A percentile compares a stretch with the other conserved stretches of the same genome.
Conservation (phyloP, 2,797 vertebrate species). For the Borostomias antarcticus region DNA sequence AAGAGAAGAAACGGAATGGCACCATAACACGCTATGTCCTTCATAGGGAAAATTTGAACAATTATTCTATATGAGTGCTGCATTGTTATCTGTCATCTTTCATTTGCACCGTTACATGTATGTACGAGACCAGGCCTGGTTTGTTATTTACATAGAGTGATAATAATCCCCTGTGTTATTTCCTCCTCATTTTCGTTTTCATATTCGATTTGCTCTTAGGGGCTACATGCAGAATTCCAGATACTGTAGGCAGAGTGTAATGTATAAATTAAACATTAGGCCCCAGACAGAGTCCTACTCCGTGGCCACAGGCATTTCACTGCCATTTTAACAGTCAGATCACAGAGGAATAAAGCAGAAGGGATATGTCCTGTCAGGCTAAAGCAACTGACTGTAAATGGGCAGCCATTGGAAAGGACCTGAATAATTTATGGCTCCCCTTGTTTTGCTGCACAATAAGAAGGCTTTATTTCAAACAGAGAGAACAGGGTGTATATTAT, state of each 20-base stretch:
- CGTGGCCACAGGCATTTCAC: constrained; percentile 64
- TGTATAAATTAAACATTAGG: constrained; percentile 72
- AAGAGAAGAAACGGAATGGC: constrained; percentile 49
- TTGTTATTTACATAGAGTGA: constrained; percentile 60
- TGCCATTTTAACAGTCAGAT: constrained; percentile 64
- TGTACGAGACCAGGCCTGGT: constrained; percentile 38
- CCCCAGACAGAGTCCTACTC: constrained; percentile 51
- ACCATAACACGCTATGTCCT: constrained; percentile 57
- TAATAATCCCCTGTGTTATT: constrained; percentile 54
- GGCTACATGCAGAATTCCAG: constrained; percentile 29
- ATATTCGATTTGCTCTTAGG: constrained; percentile 57
- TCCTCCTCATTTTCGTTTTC: constrained; percentile 53
- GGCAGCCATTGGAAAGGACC: constrained; percentile 53
- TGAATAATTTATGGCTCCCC: constrained; percentile 72
- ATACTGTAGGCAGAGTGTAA: constrained; percentile 42
- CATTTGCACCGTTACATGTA: constrained; percentile 21
- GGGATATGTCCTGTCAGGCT: constrained; percentile 56
- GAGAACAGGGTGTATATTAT: constrained; percentile 47
- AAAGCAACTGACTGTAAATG: constrained; percentile 62
- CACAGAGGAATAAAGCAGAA: constrained; percentile 47
- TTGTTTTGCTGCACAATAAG: constrained; percentile 65
- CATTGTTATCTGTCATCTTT: constrained; percentile 37
- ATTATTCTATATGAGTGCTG: constrained; percentile 61
- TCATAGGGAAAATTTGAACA: constrained; percentile 56
- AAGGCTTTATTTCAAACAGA: constrained; percentile 61